Base-by-base conservation (phyloP, 1,140 invertebrate genomes). In the Pinna nobilis region DNA sequence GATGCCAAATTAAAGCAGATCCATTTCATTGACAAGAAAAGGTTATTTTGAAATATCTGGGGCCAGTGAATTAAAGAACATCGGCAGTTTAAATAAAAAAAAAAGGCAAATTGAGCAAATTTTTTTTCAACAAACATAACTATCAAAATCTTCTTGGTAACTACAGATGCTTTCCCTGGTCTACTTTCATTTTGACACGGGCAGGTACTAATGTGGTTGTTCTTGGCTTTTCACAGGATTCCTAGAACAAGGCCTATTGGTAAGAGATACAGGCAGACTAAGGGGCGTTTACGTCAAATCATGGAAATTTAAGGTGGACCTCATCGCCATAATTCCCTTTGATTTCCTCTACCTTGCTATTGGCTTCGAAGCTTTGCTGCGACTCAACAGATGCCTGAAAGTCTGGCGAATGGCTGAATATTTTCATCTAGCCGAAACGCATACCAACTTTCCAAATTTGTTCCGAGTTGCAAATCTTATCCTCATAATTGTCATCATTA, bases 341-440 rank as follows among this genome's bases (percentile, higher is more conserved):
- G 97, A 98, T 87, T 85, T 98, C 2, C 89, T 92, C 2, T 97
- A 96, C 82, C 88, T 94, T 33, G 92, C 80, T 11, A 63, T 93
- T 9, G 82, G 85, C 15, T 77, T 84, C 1, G 66, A 72, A 11
- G 60, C 86, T 76, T 63, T 70, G 77, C 92, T 97, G 51, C 91
- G 97, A 39, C 88, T 97, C 25, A 98, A 98, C 90, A 92, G 96
- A 64, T 89, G 98, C 15, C 91, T 97, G 51, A 92, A 95, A 61
- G 87, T 95, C 5, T 93, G 94, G 28, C 91, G 97, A 55, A 92
- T 98, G 88, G 91, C 92, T 83, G 95, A 97, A 89, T 98, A 96
- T 92, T 97, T 97, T 87, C 95, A 97, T 86, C 92, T 95, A 75
- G 98, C 96, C 7, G 97, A 98, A 89, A 97, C 96, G 0, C 92